These are phyloP conservation scores for Augochlora pura DNA, from an alignment of 1,140 invertebrate genomes.

Conservation along the genomic window DNA sequence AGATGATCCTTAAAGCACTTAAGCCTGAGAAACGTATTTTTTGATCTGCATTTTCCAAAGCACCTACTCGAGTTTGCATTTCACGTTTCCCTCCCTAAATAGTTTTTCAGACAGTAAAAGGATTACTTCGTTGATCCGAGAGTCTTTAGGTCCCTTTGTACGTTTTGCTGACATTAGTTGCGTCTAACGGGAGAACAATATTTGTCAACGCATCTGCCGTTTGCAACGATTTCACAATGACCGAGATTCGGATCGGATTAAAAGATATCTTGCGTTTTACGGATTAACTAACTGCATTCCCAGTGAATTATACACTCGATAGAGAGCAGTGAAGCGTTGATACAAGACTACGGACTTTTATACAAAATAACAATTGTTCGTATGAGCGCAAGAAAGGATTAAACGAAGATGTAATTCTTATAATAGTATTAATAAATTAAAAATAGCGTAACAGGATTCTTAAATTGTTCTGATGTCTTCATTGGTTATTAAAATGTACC, in stretches of 20 bases:
- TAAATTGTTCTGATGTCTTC: no score
- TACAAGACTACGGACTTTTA: neutral
- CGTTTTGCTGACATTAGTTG: neutral
- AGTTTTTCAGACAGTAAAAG: slow-evolving; percentile 13
- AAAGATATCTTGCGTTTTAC: neutral
- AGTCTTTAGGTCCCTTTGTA: slow-evolving; percentile 23
- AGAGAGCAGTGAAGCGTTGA: neutral
- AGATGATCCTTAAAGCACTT: slow-evolving; percentile 29
- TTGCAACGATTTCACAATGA: neutral
- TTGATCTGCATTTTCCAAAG: slow-evolving; percentile 28
- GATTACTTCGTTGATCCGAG: slow-evolving; percentile 41
- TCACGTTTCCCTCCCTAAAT: slow-evolving; percentile 10
- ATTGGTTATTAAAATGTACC: no score
- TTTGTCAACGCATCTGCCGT: slow-evolving; percentile 18
- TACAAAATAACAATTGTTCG: no score
- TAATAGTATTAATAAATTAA: no score
- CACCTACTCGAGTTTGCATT: slow-evolving; percentile 10
- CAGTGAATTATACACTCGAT: no score
- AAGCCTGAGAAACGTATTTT: slow-evolving; percentile 20
- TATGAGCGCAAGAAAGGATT: no score
- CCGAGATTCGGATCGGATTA: neutral
- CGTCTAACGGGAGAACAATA: slow-evolving; percentile 17
- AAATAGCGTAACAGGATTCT: no score
- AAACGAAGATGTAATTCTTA: no score
- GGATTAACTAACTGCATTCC: neutral